A percentile compares a stretch with the other conserved stretches of the same genome.
These are phyloP conservation scores for Syngnathus rostellatus DNA, from an alignment of 2,797 vertebrate genomes.

Conservation along the genomic window DNA sequence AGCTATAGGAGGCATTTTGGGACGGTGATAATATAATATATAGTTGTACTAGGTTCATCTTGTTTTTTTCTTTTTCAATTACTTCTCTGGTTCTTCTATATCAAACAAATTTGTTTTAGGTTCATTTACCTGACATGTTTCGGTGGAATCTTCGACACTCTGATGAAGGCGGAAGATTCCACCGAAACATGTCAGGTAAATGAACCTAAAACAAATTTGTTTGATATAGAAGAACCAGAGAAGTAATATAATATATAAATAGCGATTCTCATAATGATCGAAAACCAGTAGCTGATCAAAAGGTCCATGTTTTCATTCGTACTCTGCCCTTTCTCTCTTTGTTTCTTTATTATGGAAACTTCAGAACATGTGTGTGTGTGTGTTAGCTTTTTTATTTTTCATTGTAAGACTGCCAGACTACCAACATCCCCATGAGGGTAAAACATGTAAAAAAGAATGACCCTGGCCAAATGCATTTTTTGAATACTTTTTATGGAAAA, in stretches of 20 bases:
- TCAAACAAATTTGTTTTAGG: too few relatives aligned
- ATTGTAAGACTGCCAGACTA: neutral
- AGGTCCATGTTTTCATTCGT: neutral
- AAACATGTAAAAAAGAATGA: neutral
- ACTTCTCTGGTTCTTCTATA: too few relatives aligned
- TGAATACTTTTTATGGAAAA: neutral
- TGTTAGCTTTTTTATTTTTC: neutral
- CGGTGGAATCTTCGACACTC: too few relatives aligned
- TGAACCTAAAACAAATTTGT: too few relatives aligned
- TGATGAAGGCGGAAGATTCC: too few relatives aligned
- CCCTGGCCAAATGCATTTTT: neutral
- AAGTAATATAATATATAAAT: too few relatives aligned
- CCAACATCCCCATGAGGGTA: neutral
- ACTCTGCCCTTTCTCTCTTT: neutral
- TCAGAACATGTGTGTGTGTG: neutral
- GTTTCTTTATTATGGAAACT: neutral
- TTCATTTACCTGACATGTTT: too few relatives aligned
- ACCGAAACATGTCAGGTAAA: too few relatives aligned
- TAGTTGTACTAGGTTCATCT: too few relatives aligned
- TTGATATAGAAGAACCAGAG: too few relatives aligned
- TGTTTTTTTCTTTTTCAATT: too few relatives aligned
- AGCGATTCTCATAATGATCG: constrained; percentile 14
- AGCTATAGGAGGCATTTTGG: constrained; percentile 20
- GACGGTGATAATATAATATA: neutral
- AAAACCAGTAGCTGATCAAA: constrained; percentile 27